These are phyloP conservation scores for Megamerina dolium DNA, from an alignment of 2,888 invertebrate genomes.

Conservation along the genomic window DNA sequence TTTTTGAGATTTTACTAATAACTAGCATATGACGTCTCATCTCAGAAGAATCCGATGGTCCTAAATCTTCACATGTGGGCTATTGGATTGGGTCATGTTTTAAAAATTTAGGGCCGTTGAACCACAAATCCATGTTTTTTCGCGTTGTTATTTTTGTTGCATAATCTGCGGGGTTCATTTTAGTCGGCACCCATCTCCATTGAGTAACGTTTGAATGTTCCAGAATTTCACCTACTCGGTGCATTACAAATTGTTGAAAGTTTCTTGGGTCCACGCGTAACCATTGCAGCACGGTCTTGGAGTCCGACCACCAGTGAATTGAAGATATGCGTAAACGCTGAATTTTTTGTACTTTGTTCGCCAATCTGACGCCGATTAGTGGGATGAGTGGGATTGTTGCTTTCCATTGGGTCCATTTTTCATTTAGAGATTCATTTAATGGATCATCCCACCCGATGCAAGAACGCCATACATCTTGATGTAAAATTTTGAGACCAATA, in stretches of 20 bases:
- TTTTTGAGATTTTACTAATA: neutral
- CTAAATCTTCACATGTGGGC: neutral
- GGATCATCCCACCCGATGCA: conserved; percentile 16
- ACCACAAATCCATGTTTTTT: neutral
- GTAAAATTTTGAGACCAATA: conserved; percentile 14
- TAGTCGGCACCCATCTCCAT: conserved; percentile 19
- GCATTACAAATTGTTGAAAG: too few relatives aligned
- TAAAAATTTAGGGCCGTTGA: neutral
- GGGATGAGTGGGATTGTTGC: too few relatives aligned
- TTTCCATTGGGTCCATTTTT: too few relatives aligned
- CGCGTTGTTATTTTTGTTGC: conserved; percentile 14
- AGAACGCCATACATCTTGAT: conserved; percentile 18
- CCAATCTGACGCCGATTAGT: neutral
- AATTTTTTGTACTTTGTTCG: neutral
- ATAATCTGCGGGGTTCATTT: conserved; percentile 14
- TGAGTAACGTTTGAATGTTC: conserved; percentile 13
- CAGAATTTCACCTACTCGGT: conserved; percentile 13
- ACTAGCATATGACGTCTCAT: neutral
- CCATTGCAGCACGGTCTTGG: conserved; percentile 3
- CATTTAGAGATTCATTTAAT: too few relatives aligned
- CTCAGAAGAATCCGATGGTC: neutral
- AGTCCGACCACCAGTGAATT: conserved; percentile 1
- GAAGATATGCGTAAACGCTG: neutral
- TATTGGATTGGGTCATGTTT: neutral
- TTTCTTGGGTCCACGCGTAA: neutral